These are phyloP conservation scores for Hydrocynus forskahlii DNA, from an alignment of 2,797 vertebrate genomes.

Conservation along the genomic window DNA sequence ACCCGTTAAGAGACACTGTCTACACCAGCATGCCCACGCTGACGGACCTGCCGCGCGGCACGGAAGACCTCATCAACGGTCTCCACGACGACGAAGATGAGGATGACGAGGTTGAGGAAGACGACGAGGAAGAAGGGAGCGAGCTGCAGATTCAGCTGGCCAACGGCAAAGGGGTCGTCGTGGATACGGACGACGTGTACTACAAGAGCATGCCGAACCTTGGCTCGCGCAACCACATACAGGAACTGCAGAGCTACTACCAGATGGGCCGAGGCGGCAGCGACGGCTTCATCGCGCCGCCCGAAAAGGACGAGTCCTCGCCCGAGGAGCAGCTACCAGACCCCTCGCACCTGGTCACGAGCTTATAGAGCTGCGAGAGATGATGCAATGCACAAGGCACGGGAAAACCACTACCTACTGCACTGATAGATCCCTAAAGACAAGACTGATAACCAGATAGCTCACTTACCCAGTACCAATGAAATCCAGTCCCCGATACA, in stretches of 20 bases:
- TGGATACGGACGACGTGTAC: slow-evolving; percentile 92
- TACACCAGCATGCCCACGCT: slow-evolving; percentile 98
- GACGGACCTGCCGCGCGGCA: slow-evolving; percentile 82
- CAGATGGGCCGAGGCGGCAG: slow-evolving; percentile 97
- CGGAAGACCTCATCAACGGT: slow-evolving; percentile 69
- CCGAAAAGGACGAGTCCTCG: slow-evolving; percentile 88
- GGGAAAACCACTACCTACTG: slow-evolving; percentile 61
- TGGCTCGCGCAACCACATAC: slow-evolving; percentile 92
- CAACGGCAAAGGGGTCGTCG: slow-evolving; percentile 82
- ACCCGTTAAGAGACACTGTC: slow-evolving; percentile 92
- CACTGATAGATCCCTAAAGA: slow-evolving; percentile 57
- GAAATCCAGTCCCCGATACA: slow-evolving; percentile 42
- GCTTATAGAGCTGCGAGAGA: slow-evolving; percentile 86
- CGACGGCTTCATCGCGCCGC: slow-evolving; percentile 93
- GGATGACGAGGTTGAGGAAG: slow-evolving; percentile 76
- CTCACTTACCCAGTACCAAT: slow-evolving; percentile 40
- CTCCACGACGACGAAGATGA: slow-evolving; percentile 85
- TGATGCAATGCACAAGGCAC: slow-evolving; percentile 60
- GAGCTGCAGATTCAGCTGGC: slow-evolving; percentile 77
- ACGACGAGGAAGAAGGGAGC: slow-evolving; percentile 75
- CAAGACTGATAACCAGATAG: slow-evolving; percentile 55
- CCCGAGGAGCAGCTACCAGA: slow-evolving; percentile 87
- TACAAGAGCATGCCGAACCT: slow-evolving; percentile 99
- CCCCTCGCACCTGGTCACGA: slow-evolving; percentile 97
- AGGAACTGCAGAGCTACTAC: slow-evolving; percentile 96